These are phyloP conservation scores for Chloroceryle inda DNA, from an alignment of 2,797 vertebrate species.

Conservation along the genomic window DNA sequence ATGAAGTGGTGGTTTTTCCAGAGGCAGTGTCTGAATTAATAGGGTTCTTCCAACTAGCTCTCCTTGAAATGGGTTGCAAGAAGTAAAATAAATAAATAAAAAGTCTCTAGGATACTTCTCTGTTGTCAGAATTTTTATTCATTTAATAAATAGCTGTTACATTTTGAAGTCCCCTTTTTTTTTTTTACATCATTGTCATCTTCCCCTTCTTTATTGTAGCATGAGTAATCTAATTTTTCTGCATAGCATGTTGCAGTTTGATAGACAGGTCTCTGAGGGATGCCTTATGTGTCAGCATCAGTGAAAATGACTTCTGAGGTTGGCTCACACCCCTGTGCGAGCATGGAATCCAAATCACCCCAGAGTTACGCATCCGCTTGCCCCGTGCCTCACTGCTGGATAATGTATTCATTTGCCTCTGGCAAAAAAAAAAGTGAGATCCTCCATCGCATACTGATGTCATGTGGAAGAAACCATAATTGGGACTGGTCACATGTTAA, in stretches of 20 bases:
- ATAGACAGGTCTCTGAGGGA: slow-evolving; percentile 80
- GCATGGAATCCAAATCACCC: slow-evolving; percentile 90
- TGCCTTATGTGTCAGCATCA: slow-evolving; percentile 74
- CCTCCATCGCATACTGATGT: slow-evolving; percentile 91
- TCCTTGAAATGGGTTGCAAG: slow-evolving; percentile 14
- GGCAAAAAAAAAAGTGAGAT: slow-evolving; percentile 86
- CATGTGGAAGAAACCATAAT: slow-evolving; percentile 84
- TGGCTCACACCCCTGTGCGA: slow-evolving; percentile 83
- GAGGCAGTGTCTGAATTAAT: slow-evolving; percentile 44
- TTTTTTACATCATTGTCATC: background rate
- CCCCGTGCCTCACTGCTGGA: slow-evolving; percentile 77
- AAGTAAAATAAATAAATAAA: background rate
- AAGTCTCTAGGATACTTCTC: background rate
- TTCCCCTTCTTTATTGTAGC: slow-evolving; percentile 58
- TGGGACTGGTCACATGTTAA: slow-evolving; percentile 55
- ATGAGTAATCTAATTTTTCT: slow-evolving; percentile 80
- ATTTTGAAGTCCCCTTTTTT: slow-evolving; percentile 13
- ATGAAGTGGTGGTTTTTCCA: slow-evolving; percentile 36
- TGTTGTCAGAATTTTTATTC: slow-evolving; percentile 8
- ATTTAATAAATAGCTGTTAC: slow-evolving; percentile 57
- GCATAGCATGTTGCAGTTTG: slow-evolving; percentile 72
- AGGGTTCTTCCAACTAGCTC: background rate
- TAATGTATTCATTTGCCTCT: slow-evolving; percentile 97
- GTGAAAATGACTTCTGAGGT: slow-evolving; percentile 80
- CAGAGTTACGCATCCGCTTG: slow-evolving; percentile 83